These are phyloP conservation scores for Ochotona curzoniae DNA, from an alignment of 2,113 vertebrate genomes.

Conservation along the genomic window DNA sequence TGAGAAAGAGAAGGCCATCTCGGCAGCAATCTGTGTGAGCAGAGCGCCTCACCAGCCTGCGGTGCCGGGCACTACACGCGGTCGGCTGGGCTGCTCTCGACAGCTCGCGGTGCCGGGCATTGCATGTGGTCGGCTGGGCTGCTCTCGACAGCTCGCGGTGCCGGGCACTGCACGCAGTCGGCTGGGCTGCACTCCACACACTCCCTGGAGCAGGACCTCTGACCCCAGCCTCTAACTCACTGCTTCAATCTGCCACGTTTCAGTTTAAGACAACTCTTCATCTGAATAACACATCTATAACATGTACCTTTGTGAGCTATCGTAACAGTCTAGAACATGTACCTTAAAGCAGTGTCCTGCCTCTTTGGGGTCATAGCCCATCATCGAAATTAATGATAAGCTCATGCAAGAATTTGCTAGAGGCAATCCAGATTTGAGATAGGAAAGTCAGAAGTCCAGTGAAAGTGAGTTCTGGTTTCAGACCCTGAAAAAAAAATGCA, in stretches of 20 bases:
- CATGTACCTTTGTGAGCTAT: background rate
- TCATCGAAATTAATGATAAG: slow-evolving; percentile 13
- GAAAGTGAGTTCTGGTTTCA: slow-evolving; percentile 44
- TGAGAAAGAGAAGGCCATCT: slow-evolving; percentile 40
- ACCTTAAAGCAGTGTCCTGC: background rate
- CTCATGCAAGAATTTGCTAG: background rate
- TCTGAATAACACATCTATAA: background rate
- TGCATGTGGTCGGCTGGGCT: too few species aligned
- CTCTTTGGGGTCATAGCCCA: background rate
- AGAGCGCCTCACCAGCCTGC: too few species aligned
- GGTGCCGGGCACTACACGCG: too few species aligned
- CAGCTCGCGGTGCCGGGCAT: too few species aligned
- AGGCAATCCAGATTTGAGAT: background rate
- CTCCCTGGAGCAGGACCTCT: too few species aligned
- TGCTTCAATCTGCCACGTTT: background rate
- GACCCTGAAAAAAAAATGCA: slow-evolving; percentile 4
- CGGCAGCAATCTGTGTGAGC: too few species aligned
- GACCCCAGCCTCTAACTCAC: too few species aligned
- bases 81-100: too few species aligned
- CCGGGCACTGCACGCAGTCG: too few species aligned
- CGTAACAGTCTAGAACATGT: background rate
- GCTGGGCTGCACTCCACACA: too few species aligned
- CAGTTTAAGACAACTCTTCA: slow-evolving; percentile 20
- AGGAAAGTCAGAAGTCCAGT: background rate
- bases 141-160: too few species aligned